Evolutionary conservation across 2,113 vertebrate species (phyloP), one percentile per base, ranked within the genome.

Genomic region (Cyanoramphus novaezelandiae): DNA sequence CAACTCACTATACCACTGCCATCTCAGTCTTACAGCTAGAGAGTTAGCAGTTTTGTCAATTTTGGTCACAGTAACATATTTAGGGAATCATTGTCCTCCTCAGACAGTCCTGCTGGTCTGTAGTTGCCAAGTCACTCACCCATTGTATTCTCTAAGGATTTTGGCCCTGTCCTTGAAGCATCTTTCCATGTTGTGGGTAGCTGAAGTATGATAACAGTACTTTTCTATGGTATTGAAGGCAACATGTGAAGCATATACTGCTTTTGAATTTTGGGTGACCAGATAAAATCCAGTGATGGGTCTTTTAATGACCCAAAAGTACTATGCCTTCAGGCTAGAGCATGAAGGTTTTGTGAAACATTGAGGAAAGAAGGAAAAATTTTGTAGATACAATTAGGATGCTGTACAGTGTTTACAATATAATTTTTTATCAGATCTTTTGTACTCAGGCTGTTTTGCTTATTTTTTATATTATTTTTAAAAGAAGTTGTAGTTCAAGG

Each of bases 401-500:
- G 57, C 59, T 69, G 37, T 21, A 21, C 7, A 21, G 13, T 44
- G 6, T 71, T 70, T 92, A 60, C 12, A 63, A 21, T 50, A 64
- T 57, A 8, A 39, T 82, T 72, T 85, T 80, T 14, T 63, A 7
- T 33, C 28, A 70, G 37, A 3, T 52, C 43, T 82, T 79, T 92
- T 88, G 25, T 89, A 88, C 20, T 82, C 69, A 71, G 49, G 90
- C 44, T 80, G 18, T 67, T 79, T 44, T 77, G 17, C 67, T 68
- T 93, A 94, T 87, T 92, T 59, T 59, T 55, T 55, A 52, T 28
- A 17, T 31, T 31, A 33, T n/a, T 35, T 33, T 59, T 59, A 11
- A 21, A 47, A 47, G 31, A 90, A 88, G 71, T 57, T 86, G 44
- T 88, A 83, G 70, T 97, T 97, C 62, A 91, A 79, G 24, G 17